Conservation (phyloP, 2,113 vertebrate genomes). For the Brachypteracias leptosomus region DNA sequence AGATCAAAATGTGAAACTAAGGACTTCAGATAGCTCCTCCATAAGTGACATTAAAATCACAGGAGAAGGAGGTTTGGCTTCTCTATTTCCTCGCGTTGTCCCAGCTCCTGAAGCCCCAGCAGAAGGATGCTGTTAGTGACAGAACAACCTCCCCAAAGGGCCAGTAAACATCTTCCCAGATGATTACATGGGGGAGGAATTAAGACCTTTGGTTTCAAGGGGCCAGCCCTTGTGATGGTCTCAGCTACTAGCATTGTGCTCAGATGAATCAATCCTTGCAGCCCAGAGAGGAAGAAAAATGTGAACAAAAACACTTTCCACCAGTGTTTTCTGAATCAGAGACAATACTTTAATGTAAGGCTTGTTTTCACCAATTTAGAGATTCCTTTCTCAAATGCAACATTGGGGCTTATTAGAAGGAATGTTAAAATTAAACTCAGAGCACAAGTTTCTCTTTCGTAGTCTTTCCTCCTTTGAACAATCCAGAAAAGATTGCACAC, state of each 20-base stretch:
- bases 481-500: neutral
- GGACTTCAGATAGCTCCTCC: constrained; percentile 1
- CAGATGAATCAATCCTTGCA: neutral
- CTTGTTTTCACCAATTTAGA: neutral
- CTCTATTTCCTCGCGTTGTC: neutral
- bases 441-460: neutral
- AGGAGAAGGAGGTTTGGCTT: neutral
- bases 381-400: neutral
- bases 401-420: neutral
- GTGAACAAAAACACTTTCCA: neutral
- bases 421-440: neutral
- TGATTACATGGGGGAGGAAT: rapidly evolving
- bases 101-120: neutral
- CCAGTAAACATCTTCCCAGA: neutral
- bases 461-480: neutral
- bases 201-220: neutral
- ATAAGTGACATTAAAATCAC: neutral
- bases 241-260: neutral
- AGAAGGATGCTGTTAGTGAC: neutral
- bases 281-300: neutral
- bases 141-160: rapidly evolving
- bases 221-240: neutral
- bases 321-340: neutral
- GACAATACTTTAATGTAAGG: neutral
- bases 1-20: constrained; percentile 49